Evolutionary conservation across 2,888 invertebrate species (phyloP).

Genomic region (Dynastes maya): DNA sequence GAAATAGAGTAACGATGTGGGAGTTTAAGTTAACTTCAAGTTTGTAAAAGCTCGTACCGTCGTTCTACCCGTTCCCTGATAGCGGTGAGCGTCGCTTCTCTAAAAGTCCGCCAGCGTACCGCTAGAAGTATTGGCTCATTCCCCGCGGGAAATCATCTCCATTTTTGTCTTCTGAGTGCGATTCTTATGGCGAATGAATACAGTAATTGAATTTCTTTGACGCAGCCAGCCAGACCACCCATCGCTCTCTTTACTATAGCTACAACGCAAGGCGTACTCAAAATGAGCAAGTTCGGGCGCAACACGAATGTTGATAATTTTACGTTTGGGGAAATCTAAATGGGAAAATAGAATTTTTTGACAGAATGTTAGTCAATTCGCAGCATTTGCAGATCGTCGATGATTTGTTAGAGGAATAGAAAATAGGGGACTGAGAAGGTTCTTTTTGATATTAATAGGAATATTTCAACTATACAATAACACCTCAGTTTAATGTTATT

Average conservation of each 20-base stretch:
- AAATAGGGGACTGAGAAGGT: not conserved
- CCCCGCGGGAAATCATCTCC: constrained; percentile 61
- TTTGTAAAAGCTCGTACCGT: constrained; percentile 15
- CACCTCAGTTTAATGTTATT: too few species aligned
- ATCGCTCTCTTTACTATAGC: not conserved
- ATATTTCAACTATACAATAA: too few species aligned
- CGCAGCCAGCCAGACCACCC: constrained; percentile 42
- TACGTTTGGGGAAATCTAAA: constrained; percentile 38
- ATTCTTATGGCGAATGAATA: constrained; percentile 58
- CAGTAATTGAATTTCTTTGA: constrained; percentile 56
- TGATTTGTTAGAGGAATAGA: constrained; percentile 6
- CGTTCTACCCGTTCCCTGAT: constrained; percentile 12
- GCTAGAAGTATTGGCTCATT: constrained; percentile 49
- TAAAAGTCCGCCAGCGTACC: constrained; percentile 36
- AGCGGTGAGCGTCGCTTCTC: constrained; percentile 6
- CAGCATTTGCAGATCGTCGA: constrained; percentile 7
- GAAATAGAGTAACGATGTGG: constrained; percentile 40
- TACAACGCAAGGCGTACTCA: constrained; percentile 24
- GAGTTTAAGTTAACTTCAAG: constrained; percentile 32
- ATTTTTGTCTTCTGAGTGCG: constrained; percentile 61
- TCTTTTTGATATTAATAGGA: too few species aligned
- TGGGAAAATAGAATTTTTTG: constrained; percentile 20
- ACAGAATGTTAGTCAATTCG: constrained; percentile 22
- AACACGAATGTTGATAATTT: constrained; percentile 16
- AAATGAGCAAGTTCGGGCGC: constrained; percentile 37